Percentiles rank a stretch among this genome's conserved stretches.
These are phyloP conservation scores for Lissocephala sabroskyi DNA, from an alignment of 2,888 invertebrate species.

Conservation along the genomic window DNA sequence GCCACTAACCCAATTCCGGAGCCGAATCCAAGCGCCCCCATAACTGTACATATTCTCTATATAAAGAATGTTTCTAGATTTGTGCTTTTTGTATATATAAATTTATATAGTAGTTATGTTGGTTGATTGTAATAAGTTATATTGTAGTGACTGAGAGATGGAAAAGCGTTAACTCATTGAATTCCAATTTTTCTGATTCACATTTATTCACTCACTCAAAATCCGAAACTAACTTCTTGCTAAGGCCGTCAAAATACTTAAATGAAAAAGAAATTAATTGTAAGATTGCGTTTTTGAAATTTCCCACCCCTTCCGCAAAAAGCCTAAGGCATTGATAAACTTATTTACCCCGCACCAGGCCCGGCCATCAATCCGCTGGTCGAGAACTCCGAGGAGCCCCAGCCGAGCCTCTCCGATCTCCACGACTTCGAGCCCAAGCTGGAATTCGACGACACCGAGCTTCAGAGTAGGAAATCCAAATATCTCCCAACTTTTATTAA, in stretches of 20 bases:
- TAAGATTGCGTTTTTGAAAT: constrained; percentile 57
- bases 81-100: too few species aligned
- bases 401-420: constrained; percentile 90
- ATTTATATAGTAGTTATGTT: too few species aligned
- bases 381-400: constrained; percentile 81
- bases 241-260: constrained; percentile 64
- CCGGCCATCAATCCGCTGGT: constrained; percentile 70
- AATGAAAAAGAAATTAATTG: constrained; percentile 58
- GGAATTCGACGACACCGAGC: constrained; percentile 96
- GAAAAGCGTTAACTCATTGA: constrained; percentile 30
- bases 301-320: constrained; percentile 32
- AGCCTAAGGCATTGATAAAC: constrained; percentile 55
- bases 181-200: constrained; percentile 51
- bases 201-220: constrained; percentile 59
- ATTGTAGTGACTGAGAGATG: too few species aligned
- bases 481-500: background rate
- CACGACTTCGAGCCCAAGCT: constrained; percentile 96
- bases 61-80: too few species aligned
- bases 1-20: constrained; percentile 41
- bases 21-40: too few species aligned
- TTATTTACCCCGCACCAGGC: constrained; percentile 46
- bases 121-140: too few species aligned
- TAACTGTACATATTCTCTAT: too few species aligned
- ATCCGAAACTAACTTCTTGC: constrained; percentile 63
- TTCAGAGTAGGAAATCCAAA: constrained; percentile 76